Conservation (phyloP, 2,888 invertebrate species). For the Drosophila sordidula region DNA sequence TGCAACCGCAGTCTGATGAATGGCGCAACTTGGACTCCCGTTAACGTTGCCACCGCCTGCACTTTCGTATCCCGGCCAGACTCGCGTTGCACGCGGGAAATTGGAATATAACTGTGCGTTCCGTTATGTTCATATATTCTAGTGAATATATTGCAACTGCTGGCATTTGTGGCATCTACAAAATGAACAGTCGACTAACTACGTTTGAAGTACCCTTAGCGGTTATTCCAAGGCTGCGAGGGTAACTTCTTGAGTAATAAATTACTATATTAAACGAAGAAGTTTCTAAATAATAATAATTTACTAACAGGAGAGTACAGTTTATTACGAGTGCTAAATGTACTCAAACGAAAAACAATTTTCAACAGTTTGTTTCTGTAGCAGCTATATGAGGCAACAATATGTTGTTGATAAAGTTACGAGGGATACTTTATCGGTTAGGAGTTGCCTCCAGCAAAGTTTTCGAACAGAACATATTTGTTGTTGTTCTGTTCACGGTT, state of each 20-base stretch:
- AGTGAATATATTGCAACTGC: slow-evolving; percentile 49
- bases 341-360: not conserved
- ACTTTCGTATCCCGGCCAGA: not conserved
- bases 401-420: too few relatives aligned
- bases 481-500: too few relatives aligned
- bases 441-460: too few relatives aligned
- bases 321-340: not conserved
- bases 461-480: too few relatives aligned
- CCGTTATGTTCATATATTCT: slow-evolving; percentile 31
- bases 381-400: too few relatives aligned
- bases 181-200: slow-evolving; percentile 36
- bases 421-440: too few relatives aligned
- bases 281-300: not conserved
- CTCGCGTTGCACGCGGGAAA: slow-evolving; percentile 16
- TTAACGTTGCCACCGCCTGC: not conserved
- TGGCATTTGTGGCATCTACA: slow-evolving; percentile 43
- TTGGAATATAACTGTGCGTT: slow-evolving; percentile 28
- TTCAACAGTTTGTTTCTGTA: too few relatives aligned
- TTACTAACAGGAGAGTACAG: not conserved
- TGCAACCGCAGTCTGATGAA: slow-evolving; percentile 45
- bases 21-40: slow-evolving; percentile 34
- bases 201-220: slow-evolving; percentile 6
- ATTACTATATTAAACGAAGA: not conserved
- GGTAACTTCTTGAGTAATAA: not conserved
- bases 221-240: slow-evolving; percentile 9